Conservation (phyloP, 2,888 invertebrate species). For the Megalurothrips usitatus region DNA sequence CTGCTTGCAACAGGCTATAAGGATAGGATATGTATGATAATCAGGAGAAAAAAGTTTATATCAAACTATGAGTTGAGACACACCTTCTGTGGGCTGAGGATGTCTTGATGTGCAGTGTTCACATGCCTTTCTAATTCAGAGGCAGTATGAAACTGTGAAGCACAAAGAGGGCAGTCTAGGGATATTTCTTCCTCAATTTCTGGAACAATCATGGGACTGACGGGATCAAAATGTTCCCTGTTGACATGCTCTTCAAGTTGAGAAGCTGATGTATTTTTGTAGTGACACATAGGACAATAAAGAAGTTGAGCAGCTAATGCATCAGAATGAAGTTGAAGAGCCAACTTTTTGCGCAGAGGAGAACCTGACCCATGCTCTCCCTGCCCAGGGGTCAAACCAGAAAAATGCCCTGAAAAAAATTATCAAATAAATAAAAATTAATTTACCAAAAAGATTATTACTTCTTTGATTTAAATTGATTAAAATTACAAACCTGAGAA, state of each 20-base stretch:
- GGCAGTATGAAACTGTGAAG: constrained; percentile 64
- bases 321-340: constrained; percentile 56
- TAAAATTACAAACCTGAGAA: constrained; percentile 7
- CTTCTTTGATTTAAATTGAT: background rate
- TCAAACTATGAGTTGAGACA: constrained; percentile 45
- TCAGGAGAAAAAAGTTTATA: constrained; percentile 37
- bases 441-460: background rate
- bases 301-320: constrained; percentile 30
- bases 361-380: constrained; percentile 62
- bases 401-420: constrained; percentile 40
- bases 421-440: constrained; percentile 7
- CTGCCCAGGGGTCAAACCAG: constrained; percentile 41
- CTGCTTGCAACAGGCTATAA: constrained; percentile 36
- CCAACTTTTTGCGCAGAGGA: constrained; percentile 65
- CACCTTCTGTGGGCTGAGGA: constrained; percentile 62
- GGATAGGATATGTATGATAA: background rate
- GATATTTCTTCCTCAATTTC: background rate
- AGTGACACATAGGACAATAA: constrained; percentile 73
- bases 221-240: constrained; percentile 75
- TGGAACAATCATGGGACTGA: constrained; percentile 54
- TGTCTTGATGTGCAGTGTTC: constrained; percentile 78
- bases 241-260: constrained; percentile 79
- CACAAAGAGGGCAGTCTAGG: constrained; percentile 71
- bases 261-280: constrained; percentile 66
- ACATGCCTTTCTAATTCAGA: constrained; percentile 79